Base-by-base conservation (phyloP, 2,888 invertebrate species). In the Chrysolina oricalcia region DNA sequence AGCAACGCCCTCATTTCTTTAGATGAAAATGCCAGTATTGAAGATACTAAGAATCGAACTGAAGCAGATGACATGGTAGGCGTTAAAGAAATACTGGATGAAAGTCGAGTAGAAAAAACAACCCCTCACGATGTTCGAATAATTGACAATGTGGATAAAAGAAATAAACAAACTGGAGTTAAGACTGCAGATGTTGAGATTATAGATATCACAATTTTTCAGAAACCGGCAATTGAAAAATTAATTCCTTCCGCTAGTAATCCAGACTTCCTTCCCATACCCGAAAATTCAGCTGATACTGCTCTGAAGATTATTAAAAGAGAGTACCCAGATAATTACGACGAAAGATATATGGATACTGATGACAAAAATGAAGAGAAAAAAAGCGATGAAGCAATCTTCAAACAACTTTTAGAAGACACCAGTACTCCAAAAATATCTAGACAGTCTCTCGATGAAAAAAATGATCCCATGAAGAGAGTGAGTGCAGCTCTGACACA, bases 71-170 rank as follows among this genome's bases (percentile, higher is more conserved):
- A 88, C 79, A 86, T 85, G 81, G 71, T 84, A 62, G 72, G 81
- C 74, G 74, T 84, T 87, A 40, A 83, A 89, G 90, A 19, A 90
- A 89, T 1, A 89, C 89, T 88, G 23, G 66, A 79, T 62, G 73
- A 75, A 66, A 68, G 27, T 23, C 66, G 64, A 15, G 48, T 68
- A 11, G 78, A 81, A 46, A 23, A 67, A n/a, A 74, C 72, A 41
- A 68, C 53, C 13, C 76, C 78, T 6, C 72, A 78, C 40, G 72
- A 75, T 13, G 76, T 76, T 63, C 62, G 78, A 41, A 53, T 27
- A 13, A 78, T 82, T 11, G 81, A 76, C 21, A 70, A 62, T 41
- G 56, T 77, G 23, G 67, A 73, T 11, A 69, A 74, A 53, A 65
- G 23, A 8, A 72, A 73, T 4, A 73, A 73, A 41, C 73, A 76